Percentiles rank a stretch among this genome's conserved stretches.
These are phyloP conservation scores for Ormyrus pomaceus DNA, from an alignment of 2,888 invertebrate species.

Conservation along the genomic window DNA sequence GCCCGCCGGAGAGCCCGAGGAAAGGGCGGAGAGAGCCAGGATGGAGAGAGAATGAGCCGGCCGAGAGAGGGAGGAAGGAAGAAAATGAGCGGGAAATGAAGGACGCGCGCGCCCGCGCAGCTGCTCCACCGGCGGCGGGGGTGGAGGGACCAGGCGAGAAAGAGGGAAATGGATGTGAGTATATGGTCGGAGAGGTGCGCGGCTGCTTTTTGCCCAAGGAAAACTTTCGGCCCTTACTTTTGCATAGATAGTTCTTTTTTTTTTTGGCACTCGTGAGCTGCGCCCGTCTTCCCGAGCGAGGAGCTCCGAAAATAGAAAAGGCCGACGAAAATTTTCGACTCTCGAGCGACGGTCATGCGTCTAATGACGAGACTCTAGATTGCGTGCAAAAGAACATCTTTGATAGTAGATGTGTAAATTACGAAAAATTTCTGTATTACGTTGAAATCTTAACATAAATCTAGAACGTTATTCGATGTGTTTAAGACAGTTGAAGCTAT, in stretches of 20 bases:
- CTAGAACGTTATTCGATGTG: too few species aligned
- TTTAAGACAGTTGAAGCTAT: too few species aligned
- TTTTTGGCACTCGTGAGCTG: not conserved
- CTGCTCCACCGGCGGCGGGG: constrained; percentile 24
- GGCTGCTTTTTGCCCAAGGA: constrained; percentile 20
- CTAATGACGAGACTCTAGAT: too few species aligned
- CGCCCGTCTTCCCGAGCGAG: too few species aligned
- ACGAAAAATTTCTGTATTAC: too few species aligned
- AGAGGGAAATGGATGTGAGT: constrained; percentile 1
- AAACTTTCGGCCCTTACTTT: constrained; percentile 40
- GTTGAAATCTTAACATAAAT: too few species aligned
- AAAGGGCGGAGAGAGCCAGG: constrained; percentile 41
- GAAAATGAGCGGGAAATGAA: constrained; percentile 56
- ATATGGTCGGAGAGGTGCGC: not conserved
- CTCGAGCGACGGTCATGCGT: too few species aligned
- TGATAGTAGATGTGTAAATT: too few species aligned
- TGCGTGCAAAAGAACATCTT: too few species aligned
- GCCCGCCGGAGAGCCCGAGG: constrained; percentile 27
- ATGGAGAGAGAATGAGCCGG: constrained; percentile 41
- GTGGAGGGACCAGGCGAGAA: constrained; percentile 51
- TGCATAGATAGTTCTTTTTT: not conserved
- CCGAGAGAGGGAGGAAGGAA: constrained; percentile 43
- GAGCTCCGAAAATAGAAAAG: too few species aligned
- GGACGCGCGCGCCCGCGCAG: constrained; percentile 50
- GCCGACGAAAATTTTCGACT: too few species aligned